Percentiles rank a stretch among this genome's conserved stretches.
phyloP scores from a whole-genome alignment of 2,797 vertebrate genomes.

The Leptatherina wallacei region DNA sequence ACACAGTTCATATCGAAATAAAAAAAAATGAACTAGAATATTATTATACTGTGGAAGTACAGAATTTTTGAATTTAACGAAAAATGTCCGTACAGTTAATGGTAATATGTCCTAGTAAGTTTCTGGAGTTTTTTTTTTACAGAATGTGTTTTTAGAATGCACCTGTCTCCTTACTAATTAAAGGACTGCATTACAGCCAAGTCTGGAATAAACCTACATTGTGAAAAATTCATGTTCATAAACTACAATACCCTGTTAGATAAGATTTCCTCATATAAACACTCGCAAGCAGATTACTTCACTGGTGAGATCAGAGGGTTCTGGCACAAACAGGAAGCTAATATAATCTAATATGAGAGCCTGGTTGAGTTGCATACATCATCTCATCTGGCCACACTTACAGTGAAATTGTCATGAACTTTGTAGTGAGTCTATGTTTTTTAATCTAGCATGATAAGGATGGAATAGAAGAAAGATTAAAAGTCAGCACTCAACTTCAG shows the following conservation, averaged over 20 bases:
- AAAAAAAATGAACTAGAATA: no score
- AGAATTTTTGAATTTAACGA: no score
- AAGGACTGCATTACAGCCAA: background rate
- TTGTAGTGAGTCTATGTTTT: slow-evolving; percentile 43
- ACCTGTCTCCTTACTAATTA: background rate
- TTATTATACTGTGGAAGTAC: no score
- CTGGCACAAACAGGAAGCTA: slow-evolving; percentile 63
- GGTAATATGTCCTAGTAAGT: no score
- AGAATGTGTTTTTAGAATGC: background rate
- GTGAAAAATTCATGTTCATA: background rate
- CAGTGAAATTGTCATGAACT: slow-evolving; percentile 45
- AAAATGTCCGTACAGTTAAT: no score
- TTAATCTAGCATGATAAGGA: slow-evolving; percentile 52
- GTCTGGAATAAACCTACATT: background rate
- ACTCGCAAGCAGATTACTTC: slow-evolving; percentile 14
- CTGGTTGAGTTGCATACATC: slow-evolving; percentile 49
- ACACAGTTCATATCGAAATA: no score
- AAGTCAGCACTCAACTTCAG: no score
- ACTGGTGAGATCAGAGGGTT: slow-evolving; percentile 55
- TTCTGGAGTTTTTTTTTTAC: background rate
- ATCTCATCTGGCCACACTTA: slow-evolving; percentile 55
- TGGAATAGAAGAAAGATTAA: slow-evolving; percentile 13
- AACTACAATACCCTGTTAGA: slow-evolving; percentile 9
- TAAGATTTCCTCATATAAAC: slow-evolving; percentile 12
- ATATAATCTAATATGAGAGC: slow-evolving; percentile 70